phyloP scores from a whole-genome alignment of 2,888 invertebrate genomes.

The Plemyria rubiginata region DNA sequence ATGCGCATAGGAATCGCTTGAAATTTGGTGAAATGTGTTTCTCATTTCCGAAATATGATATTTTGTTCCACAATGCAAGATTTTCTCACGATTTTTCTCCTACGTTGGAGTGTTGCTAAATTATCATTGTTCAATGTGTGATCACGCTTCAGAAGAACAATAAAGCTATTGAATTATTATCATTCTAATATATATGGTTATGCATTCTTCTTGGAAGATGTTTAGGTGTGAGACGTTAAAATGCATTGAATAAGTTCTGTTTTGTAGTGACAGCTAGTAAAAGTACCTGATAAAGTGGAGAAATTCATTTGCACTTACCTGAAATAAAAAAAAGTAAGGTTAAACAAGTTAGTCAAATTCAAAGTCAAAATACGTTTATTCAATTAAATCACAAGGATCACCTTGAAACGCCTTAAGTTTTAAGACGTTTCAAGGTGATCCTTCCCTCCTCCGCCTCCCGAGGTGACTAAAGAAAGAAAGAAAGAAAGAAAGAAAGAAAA shows the following conservation, averaged over 20 bases:
- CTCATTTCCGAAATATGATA: not conserved
- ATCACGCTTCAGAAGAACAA: conserved; percentile 1
- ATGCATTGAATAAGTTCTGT: not conserved
- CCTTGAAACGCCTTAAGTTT: too few species aligned
- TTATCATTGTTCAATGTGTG: not conserved
- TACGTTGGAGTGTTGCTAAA: not conserved
- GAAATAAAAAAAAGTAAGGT: not conserved
- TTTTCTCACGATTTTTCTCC: not conserved
- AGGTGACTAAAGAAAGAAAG: too few species aligned
- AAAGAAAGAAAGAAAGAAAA: too few species aligned
- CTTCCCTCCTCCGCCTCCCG: too few species aligned
- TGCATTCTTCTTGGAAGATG: not conserved
- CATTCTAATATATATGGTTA: not conserved
- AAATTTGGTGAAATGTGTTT: conserved; percentile 6
- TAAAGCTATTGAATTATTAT: not conserved
- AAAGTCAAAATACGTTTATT: too few species aligned
- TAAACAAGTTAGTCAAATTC: too few species aligned
- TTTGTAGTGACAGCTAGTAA: not conserved
- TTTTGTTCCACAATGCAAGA: not conserved
- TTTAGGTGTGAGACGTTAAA: not conserved
- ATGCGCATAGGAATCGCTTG: conserved; percentile 17
- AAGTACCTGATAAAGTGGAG: not conserved
- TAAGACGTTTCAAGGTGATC: too few species aligned
- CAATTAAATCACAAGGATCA: too few species aligned
- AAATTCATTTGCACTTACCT: not conserved